Evolutionary conservation across 2,797 vertebrate species (phyloP).

Genomic region (Acridotheres tristis): DNA sequence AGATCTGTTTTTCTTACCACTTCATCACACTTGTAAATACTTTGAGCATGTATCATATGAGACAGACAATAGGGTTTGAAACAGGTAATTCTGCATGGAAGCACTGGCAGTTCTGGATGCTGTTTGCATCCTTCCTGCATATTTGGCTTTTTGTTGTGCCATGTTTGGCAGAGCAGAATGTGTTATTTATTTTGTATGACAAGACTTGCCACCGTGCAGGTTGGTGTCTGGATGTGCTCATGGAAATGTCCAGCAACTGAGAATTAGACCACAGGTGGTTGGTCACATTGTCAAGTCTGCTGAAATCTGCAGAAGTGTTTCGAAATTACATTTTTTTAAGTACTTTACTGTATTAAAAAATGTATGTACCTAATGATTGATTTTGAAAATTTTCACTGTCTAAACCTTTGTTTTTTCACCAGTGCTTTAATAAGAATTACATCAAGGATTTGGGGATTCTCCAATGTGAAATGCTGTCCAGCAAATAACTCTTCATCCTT

Average conservation of each 20-base stretch:
- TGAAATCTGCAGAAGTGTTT: background rate
- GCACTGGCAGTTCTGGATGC: background rate
- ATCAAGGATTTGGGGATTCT: background rate
- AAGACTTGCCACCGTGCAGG: background rate
- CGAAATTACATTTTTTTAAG: accelerated
- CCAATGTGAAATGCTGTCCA: background rate
- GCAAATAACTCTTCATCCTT: background rate
- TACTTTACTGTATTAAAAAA: background rate
- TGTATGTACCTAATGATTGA: background rate
- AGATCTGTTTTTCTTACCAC: accelerated
- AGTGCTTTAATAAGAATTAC: background rate
- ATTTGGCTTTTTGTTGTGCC: background rate
- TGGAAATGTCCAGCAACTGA: background rate
- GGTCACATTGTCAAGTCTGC: accelerated
- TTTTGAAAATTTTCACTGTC: background rate
- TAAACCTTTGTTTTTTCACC: background rate
- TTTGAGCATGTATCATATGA: accelerated
- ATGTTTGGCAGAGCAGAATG: background rate
- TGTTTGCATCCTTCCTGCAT: accelerated
- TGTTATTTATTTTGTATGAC: background rate
- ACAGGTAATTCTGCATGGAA: background rate
- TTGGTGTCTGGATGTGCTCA: background rate
- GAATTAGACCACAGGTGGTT: accelerated
- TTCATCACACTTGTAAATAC: background rate
- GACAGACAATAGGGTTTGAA: background rate